Base-by-base conservation (phyloP, 2,113 vertebrate species). In the Nothocercus julius region DNA sequence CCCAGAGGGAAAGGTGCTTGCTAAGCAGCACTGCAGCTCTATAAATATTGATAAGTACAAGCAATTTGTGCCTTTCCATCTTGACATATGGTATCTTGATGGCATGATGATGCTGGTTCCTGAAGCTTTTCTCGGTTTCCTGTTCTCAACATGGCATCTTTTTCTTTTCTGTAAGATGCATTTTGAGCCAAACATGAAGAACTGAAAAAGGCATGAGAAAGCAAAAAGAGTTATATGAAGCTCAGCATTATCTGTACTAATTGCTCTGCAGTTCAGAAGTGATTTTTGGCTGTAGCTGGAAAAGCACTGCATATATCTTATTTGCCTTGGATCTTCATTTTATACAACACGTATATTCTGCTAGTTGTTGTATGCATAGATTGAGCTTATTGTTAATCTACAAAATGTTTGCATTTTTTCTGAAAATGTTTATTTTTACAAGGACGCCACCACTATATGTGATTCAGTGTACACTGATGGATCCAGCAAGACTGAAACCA, bases 141-240 rank as follows among this genome's bases (percentile, higher is more conserved):
- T 28, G 8, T 38, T 53, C 47, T 38, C 15, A 27, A 11, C 10
- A 40, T 63, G 53, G 30, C 54, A 45, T 76, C 51, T 28, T 72
- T 53, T 45, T 21, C 5, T 54, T 62, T 45, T 45, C 34, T 1
- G 0, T 58, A 58, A 84, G 32, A 59, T 74, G 11, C 9, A 11
- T 75, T 91, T 92, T 94, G 51, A 87, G 87, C 72, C 79, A 90
- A 86, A 80, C 30, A 28, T 61, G 76, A 77, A 91, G 77, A 87
- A 63, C 40, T 40, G 32, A 70, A 87, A 49, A 80, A 96, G 80
- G 28, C 14, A 45, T 3, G 24, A 54, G 72, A 82, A 91, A 89
- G 78, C 58, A 88, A 70, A 89, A 53, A 83, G 14, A 34, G 13
- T 74, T 69, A 73, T 66, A 85, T 59, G 63, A 54, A 36, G 18